Evolutionary conservation across 2,888 invertebrate genomes (phyloP), one percentile per base, ranked within the genome.

Genomic region (Drosophila robusta): DNA sequence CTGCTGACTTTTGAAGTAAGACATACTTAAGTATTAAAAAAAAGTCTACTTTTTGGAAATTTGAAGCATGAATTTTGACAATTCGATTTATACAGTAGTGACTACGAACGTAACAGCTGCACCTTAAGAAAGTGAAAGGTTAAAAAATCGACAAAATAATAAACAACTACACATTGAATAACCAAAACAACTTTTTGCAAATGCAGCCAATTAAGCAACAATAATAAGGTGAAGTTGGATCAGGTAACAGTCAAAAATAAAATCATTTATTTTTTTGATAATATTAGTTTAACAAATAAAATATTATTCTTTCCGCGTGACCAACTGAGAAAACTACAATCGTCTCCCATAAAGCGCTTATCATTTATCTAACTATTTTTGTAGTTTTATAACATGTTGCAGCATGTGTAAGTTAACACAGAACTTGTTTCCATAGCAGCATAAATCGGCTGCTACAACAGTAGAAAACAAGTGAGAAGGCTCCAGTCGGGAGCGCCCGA

Each of bases 91-190:
- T 9, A 12, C n/a, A 41, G 39, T 39, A 63, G 18, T n/a, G 34
- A 26, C 32, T 34, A 36, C 42, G 56, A 72, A 57, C 56, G 65
- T 57, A 71, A 56, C 60, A 73, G 74, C 71, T 81, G 69, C 67
- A 71, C 70, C 76, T 66, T 73, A 74, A 74, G 74, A 87, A 85
- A 86, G 81, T 75, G 86, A 85, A 86, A 86, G 86, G 84, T 83
- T 80, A 86, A 80, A 82, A 60, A 70, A 75, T 65, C 72, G 61
- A 42, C 60, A 56, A 65, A 70, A 57, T 65, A 67, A 47, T 46
- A 60, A 56, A 45, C 44, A 52, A 45, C 36, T 34, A 41, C 47
- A 29, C 45, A 45, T 14, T 57, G 47, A 68, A 66, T 64, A 26
- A 56, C 39, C 22, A 51, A 70, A 80, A 29, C 67, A 68, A 65